These are phyloP conservation scores for Falco rusticolus DNA, from an alignment of 2,797 vertebrate species.

Conservation along the genomic window DNA sequence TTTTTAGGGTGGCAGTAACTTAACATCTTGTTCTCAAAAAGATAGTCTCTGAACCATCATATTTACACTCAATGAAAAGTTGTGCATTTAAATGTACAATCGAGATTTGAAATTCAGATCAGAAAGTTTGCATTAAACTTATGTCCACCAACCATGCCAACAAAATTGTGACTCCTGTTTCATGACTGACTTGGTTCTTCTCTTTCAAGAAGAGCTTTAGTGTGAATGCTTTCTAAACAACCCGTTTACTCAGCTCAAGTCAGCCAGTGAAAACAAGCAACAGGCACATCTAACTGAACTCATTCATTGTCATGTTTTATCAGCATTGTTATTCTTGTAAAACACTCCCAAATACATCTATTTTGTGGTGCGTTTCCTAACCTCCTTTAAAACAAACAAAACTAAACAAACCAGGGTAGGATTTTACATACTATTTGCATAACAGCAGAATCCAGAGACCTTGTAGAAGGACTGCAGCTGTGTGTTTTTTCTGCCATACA, in stretches of 20 bases:
- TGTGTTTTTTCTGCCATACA: background rate
- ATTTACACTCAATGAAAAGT: background rate
- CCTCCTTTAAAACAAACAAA: too few relatives aligned
- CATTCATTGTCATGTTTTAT: background rate
- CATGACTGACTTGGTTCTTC: background rate
- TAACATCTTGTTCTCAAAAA: background rate
- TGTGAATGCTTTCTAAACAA: background rate
- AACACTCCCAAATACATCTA: background rate
- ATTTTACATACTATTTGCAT: background rate
- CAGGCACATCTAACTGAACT: background rate
- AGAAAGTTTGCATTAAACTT: background rate
- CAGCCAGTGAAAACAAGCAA: background rate
- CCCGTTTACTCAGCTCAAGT: background rate
- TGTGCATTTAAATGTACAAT: background rate
- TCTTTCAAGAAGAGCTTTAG: background rate
- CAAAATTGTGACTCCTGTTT: background rate
- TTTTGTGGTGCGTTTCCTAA: background rate
- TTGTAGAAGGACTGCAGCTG: too few relatives aligned
- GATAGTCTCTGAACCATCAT: background rate
- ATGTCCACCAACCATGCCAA: background rate
- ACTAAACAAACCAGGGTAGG: background rate
- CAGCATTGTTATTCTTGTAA: background rate
- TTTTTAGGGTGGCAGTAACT: background rate
- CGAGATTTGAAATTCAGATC: background rate
- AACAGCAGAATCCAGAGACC: background rate